These are phyloP conservation scores for Paramuricea clavata DNA, from an alignment of 92 coral and sea anemone genomes.

Conservation along the genomic window DNA sequence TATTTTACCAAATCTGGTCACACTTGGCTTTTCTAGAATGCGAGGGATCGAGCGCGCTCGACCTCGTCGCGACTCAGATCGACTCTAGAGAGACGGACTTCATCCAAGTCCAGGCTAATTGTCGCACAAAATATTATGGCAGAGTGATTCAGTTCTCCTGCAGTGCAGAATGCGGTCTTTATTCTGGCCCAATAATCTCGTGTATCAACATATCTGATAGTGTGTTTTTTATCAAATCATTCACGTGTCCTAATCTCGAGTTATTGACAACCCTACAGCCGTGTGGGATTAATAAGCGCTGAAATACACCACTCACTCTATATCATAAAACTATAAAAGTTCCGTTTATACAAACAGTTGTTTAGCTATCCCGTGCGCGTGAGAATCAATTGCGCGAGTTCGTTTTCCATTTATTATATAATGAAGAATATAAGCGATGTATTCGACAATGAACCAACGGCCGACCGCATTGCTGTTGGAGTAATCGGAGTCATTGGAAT, in stretches of 20 bases:
- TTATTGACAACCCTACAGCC: background rate
- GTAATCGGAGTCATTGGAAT: slow-evolving; percentile 2
- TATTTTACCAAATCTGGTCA: too few relatives aligned
- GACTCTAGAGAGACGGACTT: too few relatives aligned
- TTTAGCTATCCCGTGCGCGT: too few relatives aligned
- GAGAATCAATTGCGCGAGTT: background rate
- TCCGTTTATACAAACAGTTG: too few relatives aligned
- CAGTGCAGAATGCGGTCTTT: background rate
- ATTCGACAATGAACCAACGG: background rate
- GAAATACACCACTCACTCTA: background rate
- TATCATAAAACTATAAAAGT: background rate
- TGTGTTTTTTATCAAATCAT: background rate
- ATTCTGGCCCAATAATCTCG: background rate
- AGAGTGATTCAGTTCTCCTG: background rate
- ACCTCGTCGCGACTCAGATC: too few relatives aligned
- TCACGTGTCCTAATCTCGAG: background rate
- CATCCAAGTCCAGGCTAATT: too few relatives aligned
- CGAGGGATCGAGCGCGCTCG: too few relatives aligned
- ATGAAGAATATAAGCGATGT: background rate
- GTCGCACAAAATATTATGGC: too few relatives aligned
- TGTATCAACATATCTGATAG: background rate
- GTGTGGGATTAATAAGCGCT: background rate
- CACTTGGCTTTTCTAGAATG: too few relatives aligned
- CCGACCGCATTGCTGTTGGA: slow-evolving; percentile 5
- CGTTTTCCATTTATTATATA: background rate